A percentile compares a stretch with the other conserved stretches of the same genome.
Conservation (phyloP, 1,140 invertebrate species). For the roundworm (Caenorhabditis elegans) region WBcel235 BX284603.4:4994501-4995000, state of each 20-base stretch:
- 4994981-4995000: constrained; percentile 69
- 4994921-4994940: constrained; percentile 73
- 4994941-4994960: constrained; percentile 61
- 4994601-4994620: constrained; percentile 68
- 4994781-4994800: constrained; percentile 71
- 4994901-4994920: constrained; percentile 77
- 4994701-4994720: constrained; percentile 69
- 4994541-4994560: constrained; percentile 41
- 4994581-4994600: constrained; percentile 66
- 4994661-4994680: constrained; percentile 50
- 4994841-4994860: constrained; percentile 74
- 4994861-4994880: constrained; percentile 74
- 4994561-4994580: constrained; percentile 68
- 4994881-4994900: constrained; percentile 71
- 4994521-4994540: constrained; percentile 26
- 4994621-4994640: constrained; percentile 70
- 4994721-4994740: constrained; percentile 70
- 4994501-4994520: constrained; percentile 49
- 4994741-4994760: constrained; percentile 70
- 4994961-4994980: constrained; percentile 67
- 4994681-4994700: constrained; percentile 60
- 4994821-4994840: constrained; percentile 74
- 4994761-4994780: constrained; percentile 70
- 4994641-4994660: constrained; percentile 67
- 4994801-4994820: constrained; percentile 80